These are phyloP conservation scores for Cherax quadricarinatus DNA, from an alignment of 1,140 invertebrate species.

Conservation along the genomic window DNA sequence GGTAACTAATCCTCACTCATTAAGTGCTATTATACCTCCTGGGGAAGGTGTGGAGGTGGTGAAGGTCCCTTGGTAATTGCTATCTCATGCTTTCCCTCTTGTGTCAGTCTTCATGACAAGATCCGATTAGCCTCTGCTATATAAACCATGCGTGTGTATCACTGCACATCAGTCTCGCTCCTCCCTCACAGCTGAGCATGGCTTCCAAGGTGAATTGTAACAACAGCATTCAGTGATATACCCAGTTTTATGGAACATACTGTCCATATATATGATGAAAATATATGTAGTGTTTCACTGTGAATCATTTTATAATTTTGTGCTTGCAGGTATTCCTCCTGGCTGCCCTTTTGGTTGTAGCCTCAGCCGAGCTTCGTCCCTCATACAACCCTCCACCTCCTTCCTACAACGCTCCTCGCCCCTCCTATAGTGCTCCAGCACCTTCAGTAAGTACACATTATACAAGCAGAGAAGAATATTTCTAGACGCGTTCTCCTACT, in stretches of 20 bases:
- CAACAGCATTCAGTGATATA: no score
- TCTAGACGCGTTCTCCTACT: no score
- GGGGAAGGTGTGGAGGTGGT: no score
- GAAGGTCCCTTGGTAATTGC: no score
- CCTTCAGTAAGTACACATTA: neutral
- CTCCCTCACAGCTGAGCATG: neutral
- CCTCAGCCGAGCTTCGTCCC: neutral
- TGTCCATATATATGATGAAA: no score
- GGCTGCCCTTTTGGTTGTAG: conserved; percentile 15
- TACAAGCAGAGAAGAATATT: no score
- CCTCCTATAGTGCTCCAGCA: neutral
- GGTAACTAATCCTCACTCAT: no score
- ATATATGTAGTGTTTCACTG: neutral
- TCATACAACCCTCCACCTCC: conserved; percentile 14
- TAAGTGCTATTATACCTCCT: no score
- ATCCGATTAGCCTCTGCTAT: neutral
- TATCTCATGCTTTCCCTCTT: neutral
- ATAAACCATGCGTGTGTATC: neutral
- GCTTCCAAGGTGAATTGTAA: neutral
- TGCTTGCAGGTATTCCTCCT: conserved; percentile 18
- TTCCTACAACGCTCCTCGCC: neutral
- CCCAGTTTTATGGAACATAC: neutral
- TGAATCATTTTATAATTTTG: neutral
- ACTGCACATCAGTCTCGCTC: neutral
- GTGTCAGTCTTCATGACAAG: neutral